Evolutionary conservation across 2,797 vertebrate genomes (phyloP), one percentile per base, ranked within the genome.

Genomic region (Chaenodraco wilsoni): DNA sequence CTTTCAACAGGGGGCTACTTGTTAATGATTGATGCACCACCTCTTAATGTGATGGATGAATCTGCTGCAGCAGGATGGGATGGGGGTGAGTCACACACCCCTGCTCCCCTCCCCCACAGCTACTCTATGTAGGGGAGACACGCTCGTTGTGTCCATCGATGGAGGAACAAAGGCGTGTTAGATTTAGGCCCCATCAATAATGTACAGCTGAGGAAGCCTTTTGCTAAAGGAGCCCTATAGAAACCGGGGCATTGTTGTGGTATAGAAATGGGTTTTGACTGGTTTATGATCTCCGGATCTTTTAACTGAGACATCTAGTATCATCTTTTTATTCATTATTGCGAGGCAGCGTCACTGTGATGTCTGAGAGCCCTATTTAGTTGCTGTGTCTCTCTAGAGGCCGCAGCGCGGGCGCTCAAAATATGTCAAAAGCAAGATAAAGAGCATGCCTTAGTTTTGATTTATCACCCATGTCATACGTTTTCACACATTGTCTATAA

Each of bases 21-120:
- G 91, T 93, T 92, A 94, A 93, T 93, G 93, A 93, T 93, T 93
- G 89, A 94, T 94, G 90, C 76, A 50, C 82, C 92, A 89, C 91
- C 91, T 90, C 87, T 87, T 92, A 91, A 93, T 91, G 91, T 92
- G 91, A 93, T 91, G 89, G 89, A 92, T 92, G 92, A 90, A 88
- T 83, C 68, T 58, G 58, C 85, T 74, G 84, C 84, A 74, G 85
- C 87, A 83, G 86, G 89, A 91, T 76, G 84, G 87, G 87, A 86
- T 23, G 7, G 79, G 79, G 83, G 84, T 84, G 90, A 85, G 82
- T 87, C 83, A 86, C 54, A 56, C 81, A 57, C 61, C 57, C 65
- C 43, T 15, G 12, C 52, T 48, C 70, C 76, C 80, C 68, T 69
- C 82, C 78, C 74, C 75, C 79, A 43, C 57, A 54, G 52, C 76